Base-by-base conservation (phyloP, 2,888 invertebrate species). In the Cheilosia soror region DNA sequence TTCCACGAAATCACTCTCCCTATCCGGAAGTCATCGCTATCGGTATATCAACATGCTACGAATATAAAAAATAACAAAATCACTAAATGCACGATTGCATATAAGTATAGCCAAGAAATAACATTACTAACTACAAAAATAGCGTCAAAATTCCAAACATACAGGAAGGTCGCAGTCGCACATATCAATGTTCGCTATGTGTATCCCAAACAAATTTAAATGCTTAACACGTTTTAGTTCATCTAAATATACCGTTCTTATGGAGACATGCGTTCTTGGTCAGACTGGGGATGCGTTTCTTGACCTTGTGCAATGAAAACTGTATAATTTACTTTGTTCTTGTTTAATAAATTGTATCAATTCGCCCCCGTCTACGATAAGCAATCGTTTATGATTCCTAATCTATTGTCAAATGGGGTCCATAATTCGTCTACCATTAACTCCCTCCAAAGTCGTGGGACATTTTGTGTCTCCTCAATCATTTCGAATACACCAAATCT, bases 211-310 rank as follows among this genome's bases (percentile, higher is more conserved):
- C 75, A 75, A 76, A 69, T 76, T 76, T 69, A 27, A 81, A 75
- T 81, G 69, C 58, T 81, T 69, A 69, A 69, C 75, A 76, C 81
- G 76, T 81, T 76, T 76, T 76, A 49, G 49, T 25, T 40, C 72
- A 79, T 58, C 47, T 5, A 37, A 27, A 71, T 33, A 47, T 71
- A 33, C 25, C 25, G 15, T 11, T 13, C 7, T 13, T 55, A n/a
- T n/a, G 31, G 44, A 29, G 29, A 1, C 31, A 31, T 6, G 20
- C 42, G 15, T 7, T 47, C 42, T 15, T 40, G 60, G 51, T 72
- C 72, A 60, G 27, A 72, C 40, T 51, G 20, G 29, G 40, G 13
- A 29, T 47, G 33, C 47, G 15, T 33, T 69, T 71, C 77, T 71
- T 82, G 82, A 71, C 82, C 77, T 77, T 82, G 71, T 66, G 20